These are phyloP conservation scores for Lipophrys pholis DNA, from an alignment of 2,113 vertebrate genomes.

Conservation along the genomic window DNA sequence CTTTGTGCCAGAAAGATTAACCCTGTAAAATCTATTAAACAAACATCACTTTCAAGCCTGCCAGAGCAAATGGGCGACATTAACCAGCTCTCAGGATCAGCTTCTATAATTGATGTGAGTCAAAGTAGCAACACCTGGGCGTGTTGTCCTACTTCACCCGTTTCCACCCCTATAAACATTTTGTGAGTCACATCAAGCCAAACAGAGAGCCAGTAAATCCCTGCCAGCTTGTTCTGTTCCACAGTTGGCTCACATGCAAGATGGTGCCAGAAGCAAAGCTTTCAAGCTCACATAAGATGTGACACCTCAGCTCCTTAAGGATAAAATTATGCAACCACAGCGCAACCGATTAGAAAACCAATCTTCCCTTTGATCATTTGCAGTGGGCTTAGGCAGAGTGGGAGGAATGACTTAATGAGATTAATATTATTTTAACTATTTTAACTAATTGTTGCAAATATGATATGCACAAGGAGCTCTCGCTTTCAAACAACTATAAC, in stretches of 20 bases:
- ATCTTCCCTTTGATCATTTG: constrained; percentile 13
- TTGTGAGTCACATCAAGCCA: constrained; percentile 68
- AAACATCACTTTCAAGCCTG: constrained; percentile 5
- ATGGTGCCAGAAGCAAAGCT: constrained; percentile 55
- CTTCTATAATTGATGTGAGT: constrained; percentile 22
- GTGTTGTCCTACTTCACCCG: constrained; percentile 41
- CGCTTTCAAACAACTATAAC: too few species aligned
- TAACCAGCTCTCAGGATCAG: constrained; percentile 5
- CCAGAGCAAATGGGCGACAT: constrained; percentile 1
- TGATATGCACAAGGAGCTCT: too few species aligned
- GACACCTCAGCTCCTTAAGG: constrained; percentile 60
- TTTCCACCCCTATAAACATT: constrained; percentile 62
- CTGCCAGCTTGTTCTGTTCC: constrained; percentile 48
- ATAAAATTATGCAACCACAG: constrained; percentile 55
- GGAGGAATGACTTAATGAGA: not conserved
- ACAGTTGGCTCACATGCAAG: constrained; percentile 45
- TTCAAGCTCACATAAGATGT: constrained; percentile 59
- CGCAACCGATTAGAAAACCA: constrained; percentile 39
- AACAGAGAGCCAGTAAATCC: constrained; percentile 42
- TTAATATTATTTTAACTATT: not conserved
- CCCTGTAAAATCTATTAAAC: constrained; percentile 16
- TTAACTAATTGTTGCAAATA: not conserved
- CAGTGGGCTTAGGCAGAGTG: not conserved
- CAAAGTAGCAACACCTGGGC: constrained; percentile 49
- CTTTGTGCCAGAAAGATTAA: constrained; percentile 6